Evolutionary conservation across 2,797 vertebrate genomes (phyloP), one percentile per base, ranked within the genome.

Genomic region (Molossus alvarezi): DNA sequence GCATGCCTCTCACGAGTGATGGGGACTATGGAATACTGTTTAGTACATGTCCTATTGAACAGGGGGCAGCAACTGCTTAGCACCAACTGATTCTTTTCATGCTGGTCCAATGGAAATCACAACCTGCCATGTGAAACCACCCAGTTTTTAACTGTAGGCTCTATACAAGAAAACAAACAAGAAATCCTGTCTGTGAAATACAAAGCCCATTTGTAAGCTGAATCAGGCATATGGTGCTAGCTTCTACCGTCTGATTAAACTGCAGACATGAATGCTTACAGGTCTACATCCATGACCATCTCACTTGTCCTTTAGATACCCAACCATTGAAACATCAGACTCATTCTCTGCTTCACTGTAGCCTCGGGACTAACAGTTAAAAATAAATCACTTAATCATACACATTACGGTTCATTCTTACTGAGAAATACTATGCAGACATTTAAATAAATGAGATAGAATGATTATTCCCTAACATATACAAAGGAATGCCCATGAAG

Each of bases 151-250:
- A 95, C 95, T 67, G 94, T 79, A 93, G 53, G 29, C 64, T 57
- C 69, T 93, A 73, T 67, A 71, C 79, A 88, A 95, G 83, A 67
- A 97, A 96, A 95, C 96, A 96, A 97, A 97, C 92, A 95, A 72
- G 79, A 72, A 95, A 95, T 18, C 41, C 67, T 82, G 71, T 57
- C 69, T 80, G 86, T 33, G 33, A 75, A 41, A 82, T 67, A 90
- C 90, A 90, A 88, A 88, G 94, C 79, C 83, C 82, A 80, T 76
- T 95, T 96, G 97, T 94, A 96, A 92, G 64, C 85, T 57, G 77
- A 90, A 86, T 25, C 0, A 27, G 82, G 86, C 90, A 79, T 79
- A 88, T 48, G 85, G 94, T 90, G 55, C 88, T 76, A 55, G 72
- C 48, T 93, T 79, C 27, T 14, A 96, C 51, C 2, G 1, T 79